A percentile compares a stretch with the other conserved stretches of the same genome.
phyloP scores from a whole-genome alignment of 2,797 vertebrate species.

The Pipistrellus pipistrellus region DNA sequence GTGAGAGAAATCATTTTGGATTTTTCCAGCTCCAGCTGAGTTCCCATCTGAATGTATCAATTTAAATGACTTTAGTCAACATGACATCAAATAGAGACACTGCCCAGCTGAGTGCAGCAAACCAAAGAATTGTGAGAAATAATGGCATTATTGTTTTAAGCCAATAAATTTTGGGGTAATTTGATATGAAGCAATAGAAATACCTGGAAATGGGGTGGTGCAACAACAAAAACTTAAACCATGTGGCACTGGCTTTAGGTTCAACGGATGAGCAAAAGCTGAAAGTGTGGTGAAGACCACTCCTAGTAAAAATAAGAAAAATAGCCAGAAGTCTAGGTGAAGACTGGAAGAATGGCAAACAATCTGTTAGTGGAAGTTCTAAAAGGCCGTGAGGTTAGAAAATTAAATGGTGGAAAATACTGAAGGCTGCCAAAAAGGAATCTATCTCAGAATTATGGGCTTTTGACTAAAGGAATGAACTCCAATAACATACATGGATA shows the following conservation, averaged over 20 bases:
- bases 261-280: background rate
- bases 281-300: background rate
- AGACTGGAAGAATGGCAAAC: background rate
- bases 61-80: background rate
- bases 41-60: background rate
- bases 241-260: background rate
- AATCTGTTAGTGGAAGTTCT: background rate
- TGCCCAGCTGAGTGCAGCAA: background rate
- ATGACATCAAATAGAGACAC: background rate
- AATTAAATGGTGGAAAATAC: background rate
- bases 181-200: constrained; percentile 9
- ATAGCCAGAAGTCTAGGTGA: background rate
- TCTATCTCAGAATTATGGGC: background rate
- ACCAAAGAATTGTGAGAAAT: background rate
- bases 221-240: background rate
- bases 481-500: background rate
- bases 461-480: background rate
- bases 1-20: background rate
- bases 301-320: background rate
- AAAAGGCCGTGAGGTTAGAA: background rate
- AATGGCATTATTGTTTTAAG: background rate
- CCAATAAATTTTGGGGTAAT: background rate
- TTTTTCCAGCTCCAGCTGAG: background rate
- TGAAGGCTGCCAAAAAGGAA: background rate
- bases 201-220: background rate